These are phyloP conservation scores for Argya squamiceps DNA, from an alignment of 2,797 vertebrate species.

Conservation along the genomic window DNA sequence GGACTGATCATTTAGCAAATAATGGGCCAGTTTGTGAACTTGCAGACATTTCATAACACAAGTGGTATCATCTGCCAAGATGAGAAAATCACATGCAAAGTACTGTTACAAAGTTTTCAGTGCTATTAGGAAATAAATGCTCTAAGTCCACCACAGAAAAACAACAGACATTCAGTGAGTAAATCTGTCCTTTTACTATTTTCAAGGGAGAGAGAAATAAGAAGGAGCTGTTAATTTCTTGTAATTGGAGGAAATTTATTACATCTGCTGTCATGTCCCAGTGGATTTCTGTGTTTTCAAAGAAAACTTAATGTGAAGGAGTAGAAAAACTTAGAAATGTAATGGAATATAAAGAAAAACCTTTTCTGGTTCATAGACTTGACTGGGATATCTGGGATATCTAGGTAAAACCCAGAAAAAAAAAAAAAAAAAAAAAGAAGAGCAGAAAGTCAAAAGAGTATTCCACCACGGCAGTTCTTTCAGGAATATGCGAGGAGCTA, in stretches of 20 bases:
- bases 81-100: background rate
- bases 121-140: background rate
- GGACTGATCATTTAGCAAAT: background rate
- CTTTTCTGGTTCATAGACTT: background rate
- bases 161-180: background rate
- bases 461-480: background rate
- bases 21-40: background rate
- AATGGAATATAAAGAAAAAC: background rate
- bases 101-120: background rate
- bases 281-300: background rate
- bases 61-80: background rate
- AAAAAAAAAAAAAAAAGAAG: rapidly evolving
- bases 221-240: background rate
- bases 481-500: background rate
- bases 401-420: background rate
- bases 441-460: background rate
- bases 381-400: background rate
- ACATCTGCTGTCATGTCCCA: background rate
- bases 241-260: background rate
- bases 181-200: background rate
- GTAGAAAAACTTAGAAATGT: background rate
- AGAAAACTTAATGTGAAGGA: background rate
- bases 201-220: background rate
- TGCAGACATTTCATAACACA: background rate
- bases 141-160: background rate